Percentiles rank a stretch among this genome's conserved stretches.
Evolutionary conservation across 2,113 vertebrate genomes (phyloP).

Genomic region (Rhabdornis inornatus): DNA sequence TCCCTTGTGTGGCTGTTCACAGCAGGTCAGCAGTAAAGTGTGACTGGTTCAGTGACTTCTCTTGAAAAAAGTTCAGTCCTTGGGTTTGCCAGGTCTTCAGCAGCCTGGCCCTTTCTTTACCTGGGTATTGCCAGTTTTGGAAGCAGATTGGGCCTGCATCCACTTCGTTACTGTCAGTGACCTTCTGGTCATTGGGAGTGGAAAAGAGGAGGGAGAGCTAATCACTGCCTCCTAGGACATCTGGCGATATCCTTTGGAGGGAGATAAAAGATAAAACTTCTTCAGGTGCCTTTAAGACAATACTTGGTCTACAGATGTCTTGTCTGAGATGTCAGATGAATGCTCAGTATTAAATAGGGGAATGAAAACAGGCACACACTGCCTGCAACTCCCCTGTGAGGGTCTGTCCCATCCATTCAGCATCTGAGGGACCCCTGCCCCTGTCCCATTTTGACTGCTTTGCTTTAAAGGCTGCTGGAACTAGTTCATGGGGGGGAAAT

Average conservation of each 20-base stretch:
- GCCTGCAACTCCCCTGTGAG: neutral
- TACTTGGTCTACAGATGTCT: neutral
- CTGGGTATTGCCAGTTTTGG: neutral
- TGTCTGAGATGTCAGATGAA: neutral
- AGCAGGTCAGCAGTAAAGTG: neutral
- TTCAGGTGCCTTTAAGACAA: neutral
- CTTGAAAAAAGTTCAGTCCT: neutral
- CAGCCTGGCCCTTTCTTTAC: neutral
- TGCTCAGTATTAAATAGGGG: neutral
- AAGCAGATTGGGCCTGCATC: rapidly evolving
- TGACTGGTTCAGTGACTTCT: neutral
- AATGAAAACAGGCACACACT: neutral
- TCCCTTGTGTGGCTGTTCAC: neutral
- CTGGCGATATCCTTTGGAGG: neutral
- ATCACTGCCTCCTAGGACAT: neutral
- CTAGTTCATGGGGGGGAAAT: neutral
- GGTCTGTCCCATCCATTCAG: neutral
- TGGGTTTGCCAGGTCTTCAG: neutral
- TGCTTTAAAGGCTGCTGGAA: conserved; percentile 29
- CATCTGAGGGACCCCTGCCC: neutral
- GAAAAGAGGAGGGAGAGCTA: neutral
- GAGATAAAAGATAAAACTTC: neutral
- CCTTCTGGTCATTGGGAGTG: neutral
- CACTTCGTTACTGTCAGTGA: neutral
- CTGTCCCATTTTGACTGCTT: neutral